phyloP scores from a whole-genome alignment of 2,888 invertebrate species.

The Amphiduros pacificus region DNA sequence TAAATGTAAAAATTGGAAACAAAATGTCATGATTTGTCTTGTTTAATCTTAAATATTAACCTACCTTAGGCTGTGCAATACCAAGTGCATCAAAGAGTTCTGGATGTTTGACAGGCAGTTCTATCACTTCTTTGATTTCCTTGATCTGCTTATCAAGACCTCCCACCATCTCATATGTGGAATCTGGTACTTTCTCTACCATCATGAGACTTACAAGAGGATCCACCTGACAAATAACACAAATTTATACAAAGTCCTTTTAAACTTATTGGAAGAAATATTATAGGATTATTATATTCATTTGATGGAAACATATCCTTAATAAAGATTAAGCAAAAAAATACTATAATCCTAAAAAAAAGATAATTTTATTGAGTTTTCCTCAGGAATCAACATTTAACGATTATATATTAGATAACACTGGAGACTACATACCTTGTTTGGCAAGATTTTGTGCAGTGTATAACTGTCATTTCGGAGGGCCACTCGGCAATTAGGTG shows the following conservation, averaged over 20 bases:
- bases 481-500: slow-evolving; percentile 96
- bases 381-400: too few species aligned
- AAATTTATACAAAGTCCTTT: too few species aligned
- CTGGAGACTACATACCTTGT: slow-evolving; percentile 79
- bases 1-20: too few species aligned
- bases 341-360: too few species aligned
- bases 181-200: slow-evolving; percentile 99
- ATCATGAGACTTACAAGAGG: slow-evolving; percentile 99
- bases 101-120: slow-evolving; percentile 98
- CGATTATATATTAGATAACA: too few species aligned
- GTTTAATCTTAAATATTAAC: neutral
- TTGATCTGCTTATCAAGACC: slow-evolving; percentile 99
- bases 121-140: slow-evolving; percentile 99
- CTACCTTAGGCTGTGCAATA: slow-evolving; percentile 92
- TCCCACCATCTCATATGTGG: slow-evolving; percentile 99
- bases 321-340: too few species aligned
- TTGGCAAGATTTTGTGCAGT: slow-evolving; percentile 96
- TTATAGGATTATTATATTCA: too few species aligned
- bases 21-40: too few species aligned
- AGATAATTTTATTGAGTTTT: too few species aligned
- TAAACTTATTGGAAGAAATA: too few species aligned
- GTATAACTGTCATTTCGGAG: slow-evolving; percentile 98
- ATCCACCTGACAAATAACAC: slow-evolving; percentile 69
- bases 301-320: too few species aligned
- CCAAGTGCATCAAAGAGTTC: slow-evolving; percentile 99